Evolutionary conservation across 2,113 vertebrate species (phyloP).

Genomic region (Barnardius zonarius): DNA sequence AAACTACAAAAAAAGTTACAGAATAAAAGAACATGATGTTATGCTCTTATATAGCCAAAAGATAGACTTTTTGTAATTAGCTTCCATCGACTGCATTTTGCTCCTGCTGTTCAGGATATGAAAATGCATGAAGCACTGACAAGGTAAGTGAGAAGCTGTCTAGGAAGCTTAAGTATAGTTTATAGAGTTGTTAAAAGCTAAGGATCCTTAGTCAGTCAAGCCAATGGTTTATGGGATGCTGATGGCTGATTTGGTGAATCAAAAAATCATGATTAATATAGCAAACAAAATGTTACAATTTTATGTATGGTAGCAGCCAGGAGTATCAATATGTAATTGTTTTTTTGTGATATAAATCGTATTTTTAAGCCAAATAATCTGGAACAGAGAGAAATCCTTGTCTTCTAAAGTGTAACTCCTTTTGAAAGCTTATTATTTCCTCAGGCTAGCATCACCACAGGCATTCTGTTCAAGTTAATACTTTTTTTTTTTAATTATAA

Average conservation of each 20-base stretch:
- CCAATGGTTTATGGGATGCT: neutral
- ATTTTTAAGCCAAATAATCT: neutral
- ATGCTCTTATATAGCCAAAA: neutral
- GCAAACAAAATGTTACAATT: neutral
- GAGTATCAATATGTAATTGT: neutral
- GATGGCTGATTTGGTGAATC: neutral
- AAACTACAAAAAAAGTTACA: neutral
- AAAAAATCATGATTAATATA: neutral
- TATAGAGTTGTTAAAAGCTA: neutral
- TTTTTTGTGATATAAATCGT: neutral
- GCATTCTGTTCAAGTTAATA: neutral
- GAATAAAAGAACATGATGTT: neutral
- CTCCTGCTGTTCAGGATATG: neutral
- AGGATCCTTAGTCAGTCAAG: neutral
- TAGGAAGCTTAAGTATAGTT: neutral
- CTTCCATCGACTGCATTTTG: neutral
- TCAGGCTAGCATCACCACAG: neutral
- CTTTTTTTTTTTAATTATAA: neutral
- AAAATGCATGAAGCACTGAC: neutral
- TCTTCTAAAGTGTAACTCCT: neutral
- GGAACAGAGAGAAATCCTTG: neutral
- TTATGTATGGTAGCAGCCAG: neutral
- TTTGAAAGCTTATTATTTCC: neutral
- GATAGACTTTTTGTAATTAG: neutral
- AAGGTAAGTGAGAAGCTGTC: neutral